Base-by-base conservation (phyloP, 1,140 invertebrate species). In the Drosophila tristis region DNA sequence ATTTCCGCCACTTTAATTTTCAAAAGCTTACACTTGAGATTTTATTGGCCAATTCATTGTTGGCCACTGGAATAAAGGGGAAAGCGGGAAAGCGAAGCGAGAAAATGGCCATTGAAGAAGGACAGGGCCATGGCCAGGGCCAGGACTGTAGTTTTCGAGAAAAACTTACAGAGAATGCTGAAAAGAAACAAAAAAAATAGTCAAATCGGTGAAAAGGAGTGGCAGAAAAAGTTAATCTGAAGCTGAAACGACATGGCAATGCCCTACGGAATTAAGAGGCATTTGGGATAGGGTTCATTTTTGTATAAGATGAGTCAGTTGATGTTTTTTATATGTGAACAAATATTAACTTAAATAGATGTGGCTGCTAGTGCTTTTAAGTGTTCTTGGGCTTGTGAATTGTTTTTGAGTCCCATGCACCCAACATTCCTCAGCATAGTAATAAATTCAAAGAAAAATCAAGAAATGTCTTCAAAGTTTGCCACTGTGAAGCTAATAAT, bases 11-110 rank as follows among this genome's bases (percentile, higher is more conserved):
- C 84, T 87, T 87, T 87, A 87, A 87, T 87, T 87, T 87, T 89
- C 75, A 87, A 89, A 89, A 89, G 84, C 84, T 89, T 90, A 90
- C 76, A 90, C 84, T 89, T 90, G 85, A 89, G 84, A 89, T 89
- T 89, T 89, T 89, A 89, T 89, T 89, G 84, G 85, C 85, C 84
- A 89, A 89, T 89, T 89, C 85, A 89, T 89, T 89, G 84, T 90
- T 84, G 79, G 79, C 67, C 67, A 51, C 11, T 81, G 80, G 57
- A 49, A n/a, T 45, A 50, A 56, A 63, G 47, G 45, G 43, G 45
- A 15, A 3, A n/a, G 23, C 6, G 20, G 55, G 1, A 42, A 42
- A 15, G 16, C 4, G 61, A 39, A 45, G 31, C 39, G 47, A 8
- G 29, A 55, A 59, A 44, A 39, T 39, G 35, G 35, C 35, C 35